Evolutionary conservation across 2,888 invertebrate species (phyloP).

Genomic region (Drosophila stalkeri): DNA sequence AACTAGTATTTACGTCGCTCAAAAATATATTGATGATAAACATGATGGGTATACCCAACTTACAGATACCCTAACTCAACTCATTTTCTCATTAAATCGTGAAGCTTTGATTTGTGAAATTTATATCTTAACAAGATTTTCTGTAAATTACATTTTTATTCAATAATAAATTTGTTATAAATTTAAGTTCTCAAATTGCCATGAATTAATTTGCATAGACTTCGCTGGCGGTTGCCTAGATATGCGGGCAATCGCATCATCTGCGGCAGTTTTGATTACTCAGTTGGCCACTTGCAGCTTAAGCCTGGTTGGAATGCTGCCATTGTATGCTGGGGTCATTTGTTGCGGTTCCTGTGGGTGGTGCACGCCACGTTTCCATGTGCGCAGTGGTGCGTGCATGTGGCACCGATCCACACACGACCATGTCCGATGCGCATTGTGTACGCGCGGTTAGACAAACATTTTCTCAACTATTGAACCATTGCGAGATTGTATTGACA

Average conservation of each 20-base stretch:
- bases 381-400: slow-evolving; percentile 58
- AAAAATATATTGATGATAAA: not conserved
- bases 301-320: slow-evolving; percentile 15
- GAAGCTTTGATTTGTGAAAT: not conserved
- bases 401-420: slow-evolving; percentile 54
- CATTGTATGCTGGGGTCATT: slow-evolving; percentile 28
- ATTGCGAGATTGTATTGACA: slow-evolving; percentile 76
- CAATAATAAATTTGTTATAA: not conserved
- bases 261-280: slow-evolving; percentile 21
- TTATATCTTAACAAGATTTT: not conserved
- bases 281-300: slow-evolving; percentile 28
- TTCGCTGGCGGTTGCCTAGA: not conserved
- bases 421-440: slow-evolving; percentile 63
- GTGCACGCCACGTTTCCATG: slow-evolving; percentile 29
- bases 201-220: not conserved
- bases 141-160: not conserved
- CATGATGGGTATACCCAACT: not conserved
- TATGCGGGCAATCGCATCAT: not conserved
- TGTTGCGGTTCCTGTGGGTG: slow-evolving; percentile 42
- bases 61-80: not conserved
- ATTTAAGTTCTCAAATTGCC: not conserved
- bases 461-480: slow-evolving; percentile 80
- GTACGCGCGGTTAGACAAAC: slow-evolving; percentile 75
- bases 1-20: not conserved
- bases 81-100: not conserved